Conservation (phyloP, 2,888 invertebrate genomes). For the Patella ulyssiponensis region DNA sequence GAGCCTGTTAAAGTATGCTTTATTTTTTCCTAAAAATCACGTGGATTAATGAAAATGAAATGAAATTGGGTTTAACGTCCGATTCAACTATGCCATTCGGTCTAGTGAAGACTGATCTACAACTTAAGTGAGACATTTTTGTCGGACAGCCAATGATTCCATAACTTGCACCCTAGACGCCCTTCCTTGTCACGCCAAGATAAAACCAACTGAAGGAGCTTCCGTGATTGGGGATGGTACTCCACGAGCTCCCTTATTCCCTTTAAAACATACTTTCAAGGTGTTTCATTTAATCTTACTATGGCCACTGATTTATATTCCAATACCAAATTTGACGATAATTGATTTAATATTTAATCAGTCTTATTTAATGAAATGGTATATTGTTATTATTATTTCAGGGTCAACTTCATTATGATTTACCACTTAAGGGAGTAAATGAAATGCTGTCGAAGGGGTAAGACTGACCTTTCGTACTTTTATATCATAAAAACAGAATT, state of each 20-base stretch:
- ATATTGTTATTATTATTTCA: background rate
- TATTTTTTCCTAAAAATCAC: background rate
- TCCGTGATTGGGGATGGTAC: too few relatives aligned
- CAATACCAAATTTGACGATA: background rate
- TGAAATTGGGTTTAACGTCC: background rate
- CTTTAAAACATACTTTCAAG: too few relatives aligned
- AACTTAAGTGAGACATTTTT: too few relatives aligned
- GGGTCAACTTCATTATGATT: constrained; percentile 24
- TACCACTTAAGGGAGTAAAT: constrained; percentile 16
- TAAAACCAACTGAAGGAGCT: too few relatives aligned
- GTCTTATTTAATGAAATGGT: background rate
- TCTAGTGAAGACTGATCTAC: too few relatives aligned
- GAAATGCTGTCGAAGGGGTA: constrained; percentile 18
- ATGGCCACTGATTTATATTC: background rate
- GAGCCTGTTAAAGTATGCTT: constrained; percentile 4
- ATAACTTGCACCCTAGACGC: too few relatives aligned
- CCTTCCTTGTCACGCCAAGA: too few relatives aligned
- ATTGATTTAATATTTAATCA: background rate
- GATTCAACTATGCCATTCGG: background rate
- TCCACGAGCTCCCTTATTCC: too few relatives aligned
- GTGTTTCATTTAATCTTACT: background rate
- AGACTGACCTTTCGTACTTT: background rate
- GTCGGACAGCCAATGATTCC: too few relatives aligned
- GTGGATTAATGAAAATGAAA: too few relatives aligned
- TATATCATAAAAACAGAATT: too few relatives aligned